Percentiles rank a stretch among this genome's conserved stretches.
These are phyloP conservation scores for Xyrichtys novacula DNA, from an alignment of 2,797 vertebrate genomes.

Conservation along the genomic window DNA sequence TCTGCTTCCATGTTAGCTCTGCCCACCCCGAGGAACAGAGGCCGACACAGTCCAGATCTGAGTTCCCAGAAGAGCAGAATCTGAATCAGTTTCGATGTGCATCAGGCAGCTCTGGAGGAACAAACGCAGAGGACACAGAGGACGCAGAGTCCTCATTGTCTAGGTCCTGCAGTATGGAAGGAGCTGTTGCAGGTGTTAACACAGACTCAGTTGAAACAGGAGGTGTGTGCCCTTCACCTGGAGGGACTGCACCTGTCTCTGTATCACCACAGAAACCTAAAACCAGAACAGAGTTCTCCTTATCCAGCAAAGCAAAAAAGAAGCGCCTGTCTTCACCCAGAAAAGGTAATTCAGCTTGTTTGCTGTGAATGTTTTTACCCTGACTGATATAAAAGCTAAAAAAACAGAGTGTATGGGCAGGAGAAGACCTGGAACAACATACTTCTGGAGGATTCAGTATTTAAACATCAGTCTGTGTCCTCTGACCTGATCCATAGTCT, in stretches of 20 bases:
- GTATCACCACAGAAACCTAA: not conserved
- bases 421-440: no score
- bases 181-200: not conserved
- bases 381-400: not conserved
- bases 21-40: conserved; percentile 81
- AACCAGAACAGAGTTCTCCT: conserved; percentile 36
- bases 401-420: no score
- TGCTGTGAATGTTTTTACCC: not conserved
- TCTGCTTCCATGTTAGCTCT: conserved; percentile 84
- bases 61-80: no score
- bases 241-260: not conserved
- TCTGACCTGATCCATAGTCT: not conserved
- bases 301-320: conserved; percentile 75
- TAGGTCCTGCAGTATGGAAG: not conserved
- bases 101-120: not conserved
- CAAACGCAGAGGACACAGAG: not conserved
- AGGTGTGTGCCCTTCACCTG: not conserved
- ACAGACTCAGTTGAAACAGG: not conserved
- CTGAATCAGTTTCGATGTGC: not conserved
- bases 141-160: not conserved
- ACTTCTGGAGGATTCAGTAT: no score
- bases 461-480: not conserved
- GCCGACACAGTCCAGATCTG: no score
- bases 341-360: conserved; percentile 71
- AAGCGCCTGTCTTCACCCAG: conserved; percentile 63